Evolutionary conservation across 2,797 vertebrate species (phyloP).

Genomic region (Hylomyscus alleni): DNA sequence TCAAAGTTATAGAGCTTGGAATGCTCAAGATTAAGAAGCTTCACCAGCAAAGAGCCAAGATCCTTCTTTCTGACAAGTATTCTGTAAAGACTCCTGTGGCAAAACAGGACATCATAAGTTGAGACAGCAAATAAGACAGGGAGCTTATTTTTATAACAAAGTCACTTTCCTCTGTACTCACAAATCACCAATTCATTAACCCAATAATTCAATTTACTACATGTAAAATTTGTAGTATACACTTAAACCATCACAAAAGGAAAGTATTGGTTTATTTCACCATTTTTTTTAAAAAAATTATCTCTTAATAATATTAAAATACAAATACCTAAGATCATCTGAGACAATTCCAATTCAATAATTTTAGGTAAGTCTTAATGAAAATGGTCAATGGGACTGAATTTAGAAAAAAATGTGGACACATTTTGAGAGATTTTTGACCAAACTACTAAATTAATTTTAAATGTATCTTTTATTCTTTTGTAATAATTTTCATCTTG

Average conservation of each 20-base stretch:
- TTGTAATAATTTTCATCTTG: background rate
- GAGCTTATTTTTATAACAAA: background rate
- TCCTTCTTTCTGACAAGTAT: background rate
- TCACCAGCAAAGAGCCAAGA: background rate
- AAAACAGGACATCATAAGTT: background rate
- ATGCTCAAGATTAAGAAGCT: background rate
- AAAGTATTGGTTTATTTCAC: conserved; percentile 49
- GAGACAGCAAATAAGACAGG: background rate
- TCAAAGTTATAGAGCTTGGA: background rate
- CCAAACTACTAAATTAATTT: background rate
- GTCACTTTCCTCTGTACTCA: background rate
- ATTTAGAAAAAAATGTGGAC: background rate
- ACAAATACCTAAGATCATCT: background rate
- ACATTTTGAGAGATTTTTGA: background rate
- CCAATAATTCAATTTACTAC: background rate
- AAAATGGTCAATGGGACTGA: background rate
- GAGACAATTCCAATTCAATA: background rate
- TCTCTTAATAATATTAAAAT: conserved; percentile 3
- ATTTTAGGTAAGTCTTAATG: background rate
- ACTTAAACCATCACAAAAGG: background rate
- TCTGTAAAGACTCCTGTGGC: background rate
- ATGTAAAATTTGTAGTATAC: background rate
- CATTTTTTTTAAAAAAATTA: background rate
- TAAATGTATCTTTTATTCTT: background rate
- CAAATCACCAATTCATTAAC: background rate